A percentile compares a stretch with the other conserved stretches of the same genome.
Evolutionary conservation across 2,888 invertebrate genomes (phyloP).

Genomic region (Amphipyra tragopoginis): DNA sequence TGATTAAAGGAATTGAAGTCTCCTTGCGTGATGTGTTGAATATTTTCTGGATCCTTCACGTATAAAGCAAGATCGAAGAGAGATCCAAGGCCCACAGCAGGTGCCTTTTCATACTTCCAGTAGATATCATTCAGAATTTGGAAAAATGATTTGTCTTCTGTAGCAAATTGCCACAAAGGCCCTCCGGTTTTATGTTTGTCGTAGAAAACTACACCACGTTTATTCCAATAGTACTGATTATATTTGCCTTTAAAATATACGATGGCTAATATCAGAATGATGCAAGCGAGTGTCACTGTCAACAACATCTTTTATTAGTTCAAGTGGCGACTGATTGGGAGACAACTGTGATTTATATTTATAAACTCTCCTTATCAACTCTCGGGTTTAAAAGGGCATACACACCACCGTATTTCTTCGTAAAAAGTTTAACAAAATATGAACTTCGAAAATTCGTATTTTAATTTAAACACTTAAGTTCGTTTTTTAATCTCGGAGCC

Average conservation of each 20-base stretch:
- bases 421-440: no score
- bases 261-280: slow-evolving; percentile 39
- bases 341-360: slow-evolving; percentile 2
- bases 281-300: slow-evolving; percentile 14
- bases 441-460: no score
- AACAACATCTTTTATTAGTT: slow-evolving; percentile 35
- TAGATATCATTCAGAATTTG: slow-evolving; percentile 69
- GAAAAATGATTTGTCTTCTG: slow-evolving; percentile 64
- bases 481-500: no score
- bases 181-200: slow-evolving; percentile 66
- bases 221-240: slow-evolving; percentile 74
- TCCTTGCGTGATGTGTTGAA: slow-evolving; percentile 65
- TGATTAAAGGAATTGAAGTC: slow-evolving; percentile 71
- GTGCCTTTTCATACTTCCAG: slow-evolving; percentile 65
- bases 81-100: slow-evolving; percentile 70
- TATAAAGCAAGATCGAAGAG: slow-evolving; percentile 60
- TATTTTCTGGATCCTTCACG: slow-evolving; percentile 66
- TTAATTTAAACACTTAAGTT: no score
- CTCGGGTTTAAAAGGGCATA: no score
- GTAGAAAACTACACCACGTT: slow-evolving; percentile 70
- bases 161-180: slow-evolving; percentile 67
- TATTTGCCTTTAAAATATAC: slow-evolving; percentile 63
- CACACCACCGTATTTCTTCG: no score
- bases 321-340: slow-evolving; percentile 13
- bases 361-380: slow-evolving; percentile 4